A percentile compares a stretch with the other conserved stretches of the same genome.
Conservation (phyloP, 2,888 invertebrate species). For the Catotricha subobsoleta region DNA sequence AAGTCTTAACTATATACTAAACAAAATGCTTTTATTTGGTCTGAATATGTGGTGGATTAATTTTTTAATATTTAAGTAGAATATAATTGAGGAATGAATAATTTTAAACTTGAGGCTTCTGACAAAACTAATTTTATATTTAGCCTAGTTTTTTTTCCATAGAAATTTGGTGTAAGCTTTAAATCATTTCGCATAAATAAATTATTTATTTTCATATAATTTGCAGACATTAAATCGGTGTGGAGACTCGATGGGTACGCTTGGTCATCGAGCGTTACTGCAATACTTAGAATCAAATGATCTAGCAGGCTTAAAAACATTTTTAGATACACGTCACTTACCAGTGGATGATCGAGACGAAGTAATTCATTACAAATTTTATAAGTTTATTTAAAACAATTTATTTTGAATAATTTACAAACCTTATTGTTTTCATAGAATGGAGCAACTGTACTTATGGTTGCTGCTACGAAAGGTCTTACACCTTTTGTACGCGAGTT, state of each 20-base stretch:
- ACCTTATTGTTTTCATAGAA: conserved; percentile 38
- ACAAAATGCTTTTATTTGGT: too few relatives aligned
- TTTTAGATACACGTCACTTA: conserved; percentile 64
- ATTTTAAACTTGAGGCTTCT: too few relatives aligned
- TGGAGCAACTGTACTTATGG: conserved; percentile 85
- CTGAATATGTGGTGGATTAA: too few relatives aligned
- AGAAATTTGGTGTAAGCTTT: too few relatives aligned
- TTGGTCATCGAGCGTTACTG: conserved; percentile 66
- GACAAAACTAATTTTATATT: too few relatives aligned
- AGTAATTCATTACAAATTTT: conserved; percentile 31
- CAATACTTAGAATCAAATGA: conserved; percentile 68
- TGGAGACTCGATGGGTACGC: conserved; percentile 81
- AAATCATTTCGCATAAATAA: too few relatives aligned
- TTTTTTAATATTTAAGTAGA: too few relatives aligned
- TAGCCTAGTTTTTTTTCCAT: too few relatives aligned
- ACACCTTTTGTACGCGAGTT: conserved; percentile 66
- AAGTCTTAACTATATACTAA: too few relatives aligned
- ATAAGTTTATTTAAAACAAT: conserved; percentile 8
- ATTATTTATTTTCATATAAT: too few relatives aligned
- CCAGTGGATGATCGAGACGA: conserved; percentile 77
- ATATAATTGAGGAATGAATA: too few relatives aligned
- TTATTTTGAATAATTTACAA: conserved; percentile 3
- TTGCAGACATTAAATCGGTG: conserved; percentile 68
- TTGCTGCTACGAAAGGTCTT: conserved; percentile 74
- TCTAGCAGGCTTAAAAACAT: conserved; percentile 57